These are phyloP conservation scores for Syngnathus acus DNA, from an alignment of 2,797 vertebrate species.

Conservation along the genomic window DNA sequence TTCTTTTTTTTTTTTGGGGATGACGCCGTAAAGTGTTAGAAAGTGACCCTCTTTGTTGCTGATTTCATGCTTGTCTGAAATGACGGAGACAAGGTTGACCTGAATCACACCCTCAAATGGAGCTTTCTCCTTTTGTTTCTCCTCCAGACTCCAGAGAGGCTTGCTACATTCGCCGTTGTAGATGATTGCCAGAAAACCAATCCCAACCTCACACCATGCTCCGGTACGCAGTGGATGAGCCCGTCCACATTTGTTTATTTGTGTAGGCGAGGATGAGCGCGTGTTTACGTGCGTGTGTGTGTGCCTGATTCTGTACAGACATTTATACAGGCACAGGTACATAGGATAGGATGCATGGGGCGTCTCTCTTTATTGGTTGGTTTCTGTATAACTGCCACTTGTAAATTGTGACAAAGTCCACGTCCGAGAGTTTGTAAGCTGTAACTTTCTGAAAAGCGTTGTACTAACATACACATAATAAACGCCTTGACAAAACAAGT, in stretches of 20 bases:
- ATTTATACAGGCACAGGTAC: conserved; percentile 52
- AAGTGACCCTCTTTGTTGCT: conserved; percentile 40
- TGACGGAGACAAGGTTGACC: conserved; percentile 23
- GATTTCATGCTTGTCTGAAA: conserved; percentile 35
- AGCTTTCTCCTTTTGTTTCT: conserved; percentile 17
- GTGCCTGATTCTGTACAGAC: conserved; percentile 44
- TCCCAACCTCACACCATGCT: conserved; percentile 25
- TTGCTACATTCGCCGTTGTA: conserved; percentile 26
- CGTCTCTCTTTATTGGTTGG: conserved; percentile 24
- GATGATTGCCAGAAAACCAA: conserved; percentile 20
- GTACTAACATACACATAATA: conserved; percentile 83
- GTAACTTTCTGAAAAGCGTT: conserved; percentile 81
- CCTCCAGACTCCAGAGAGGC: conserved; percentile 39
- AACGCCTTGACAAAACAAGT: conserved; percentile 66
- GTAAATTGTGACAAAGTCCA: conserved; percentile 77
- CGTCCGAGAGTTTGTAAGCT: conserved; percentile 78
- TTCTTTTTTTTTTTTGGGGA: conserved; percentile 25
- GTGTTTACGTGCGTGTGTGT: conserved; percentile 7
- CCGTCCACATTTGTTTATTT: conserved; percentile 43
- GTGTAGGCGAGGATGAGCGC: conserved; percentile 17
- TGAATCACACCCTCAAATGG: conserved; percentile 21
- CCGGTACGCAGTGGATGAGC: conserved; percentile 45
- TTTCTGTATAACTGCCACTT: conserved; percentile 73
- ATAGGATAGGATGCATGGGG: conserved; percentile 44
- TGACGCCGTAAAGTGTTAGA: conserved; percentile 39